phyloP scores from a whole-genome alignment of 2,113 vertebrate species.

The Pangasianodon hypophthalmus region DNA sequence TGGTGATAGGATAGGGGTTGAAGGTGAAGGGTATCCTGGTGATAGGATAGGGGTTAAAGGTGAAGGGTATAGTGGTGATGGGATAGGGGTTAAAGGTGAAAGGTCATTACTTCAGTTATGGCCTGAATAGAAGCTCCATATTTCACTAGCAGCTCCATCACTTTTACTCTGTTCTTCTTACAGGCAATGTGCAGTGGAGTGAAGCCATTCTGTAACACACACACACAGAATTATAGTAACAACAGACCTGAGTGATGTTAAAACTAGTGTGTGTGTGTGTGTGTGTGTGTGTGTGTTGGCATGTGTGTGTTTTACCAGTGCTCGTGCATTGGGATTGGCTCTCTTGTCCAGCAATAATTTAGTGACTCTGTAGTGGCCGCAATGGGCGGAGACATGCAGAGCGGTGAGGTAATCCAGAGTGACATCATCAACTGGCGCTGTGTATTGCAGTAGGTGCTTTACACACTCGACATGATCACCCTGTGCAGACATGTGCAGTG shows the following conservation, averaged over 20 bases:
- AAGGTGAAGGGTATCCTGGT: neutral
- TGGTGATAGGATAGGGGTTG: no score
- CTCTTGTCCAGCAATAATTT: slow-evolving; percentile 97
- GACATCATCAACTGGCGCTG: slow-evolving; percentile 94
- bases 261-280: neutral
- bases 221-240: neutral
- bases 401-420: slow-evolving; percentile 96
- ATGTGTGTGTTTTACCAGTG: slow-evolving; percentile 78
- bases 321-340: slow-evolving; percentile 93
- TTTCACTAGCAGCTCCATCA: slow-evolving; percentile 99
- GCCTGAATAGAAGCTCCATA: slow-evolving; percentile 98
- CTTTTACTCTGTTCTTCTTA: slow-evolving; percentile 99
- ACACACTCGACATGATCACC: slow-evolving; percentile 97
- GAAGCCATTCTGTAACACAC: slow-evolving; percentile 88
- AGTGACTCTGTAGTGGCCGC: slow-evolving; percentile 96
- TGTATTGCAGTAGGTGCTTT: slow-evolving; percentile 90
- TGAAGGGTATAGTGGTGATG: neutral
- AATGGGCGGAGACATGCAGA: slow-evolving; percentile 95
- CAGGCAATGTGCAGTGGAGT: slow-evolving; percentile 99
- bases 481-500: slow-evolving; percentile 96
- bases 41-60: neutral
- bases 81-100: neutral
- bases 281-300: slow-evolving; percentile 1
- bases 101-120: slow-evolving; percentile 88
- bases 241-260: neutral